Conservation (phyloP, 2,888 invertebrate species). For the Magallana nippona region DNA sequence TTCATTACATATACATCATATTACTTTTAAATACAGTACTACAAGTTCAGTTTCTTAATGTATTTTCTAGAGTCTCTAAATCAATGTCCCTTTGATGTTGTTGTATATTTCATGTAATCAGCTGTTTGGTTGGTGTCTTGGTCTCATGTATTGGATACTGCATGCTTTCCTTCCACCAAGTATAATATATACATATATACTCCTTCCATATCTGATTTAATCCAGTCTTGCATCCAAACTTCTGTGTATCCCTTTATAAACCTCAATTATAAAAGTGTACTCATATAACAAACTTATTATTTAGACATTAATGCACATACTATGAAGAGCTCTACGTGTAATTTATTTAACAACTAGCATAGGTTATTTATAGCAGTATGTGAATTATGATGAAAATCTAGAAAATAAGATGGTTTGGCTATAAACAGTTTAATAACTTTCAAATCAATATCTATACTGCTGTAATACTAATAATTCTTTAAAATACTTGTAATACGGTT, state of each 20-base stretch:
- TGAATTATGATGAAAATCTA: neutral
- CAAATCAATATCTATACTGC: neutral
- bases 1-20: too few relatives aligned
- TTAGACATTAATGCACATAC: neutral
- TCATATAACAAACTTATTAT: neutral
- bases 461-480: neutral
- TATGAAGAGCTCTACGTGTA: neutral
- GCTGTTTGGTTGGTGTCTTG: conserved; percentile 1
- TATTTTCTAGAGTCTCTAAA: neutral
- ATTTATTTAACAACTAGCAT: neutral
- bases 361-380: conserved; percentile 8
- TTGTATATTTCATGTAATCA: neutral
- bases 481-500: neutral
- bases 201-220: neutral
- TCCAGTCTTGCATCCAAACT: conserved; percentile 3
- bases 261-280: neutral
- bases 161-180: conserved; percentile 1
- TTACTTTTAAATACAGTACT: too few relatives aligned
- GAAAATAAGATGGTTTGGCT: neutral
- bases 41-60: too few relatives aligned
- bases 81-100: neutral
- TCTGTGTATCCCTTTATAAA: neutral
- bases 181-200: neutral
- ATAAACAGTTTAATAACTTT: too few relatives aligned
- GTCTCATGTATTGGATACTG: neutral